Conservation (phyloP, 2,888 invertebrate genomes). For the Unio delphinus region DNA sequence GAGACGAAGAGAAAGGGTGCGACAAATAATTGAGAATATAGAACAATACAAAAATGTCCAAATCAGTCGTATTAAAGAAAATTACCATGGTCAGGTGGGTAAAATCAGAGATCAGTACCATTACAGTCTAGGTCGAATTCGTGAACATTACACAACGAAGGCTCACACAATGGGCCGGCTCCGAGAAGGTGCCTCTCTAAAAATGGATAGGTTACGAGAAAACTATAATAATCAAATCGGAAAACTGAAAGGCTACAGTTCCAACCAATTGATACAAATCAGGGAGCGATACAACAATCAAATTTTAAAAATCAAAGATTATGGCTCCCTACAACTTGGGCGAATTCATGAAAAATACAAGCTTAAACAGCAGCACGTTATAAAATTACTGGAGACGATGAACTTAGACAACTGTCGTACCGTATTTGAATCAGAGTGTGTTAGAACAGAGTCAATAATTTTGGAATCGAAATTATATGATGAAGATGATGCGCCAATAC, state of each 20-base stretch:
- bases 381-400: slow-evolving; percentile 93
- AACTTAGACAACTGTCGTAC: slow-evolving; percentile 90
- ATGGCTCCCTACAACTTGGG: slow-evolving; percentile 92
- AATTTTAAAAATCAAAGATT: slow-evolving; percentile 92
- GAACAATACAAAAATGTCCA: slow-evolving; percentile 65
- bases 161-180: slow-evolving; percentile 89
- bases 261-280: slow-evolving; percentile 92
- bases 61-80: slow-evolving; percentile 61
- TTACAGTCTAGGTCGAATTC: slow-evolving; percentile 78
- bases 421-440: slow-evolving; percentile 73
- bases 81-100: slow-evolving; percentile 62
- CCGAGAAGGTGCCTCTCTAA: slow-evolving; percentile 92
- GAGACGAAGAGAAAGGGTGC: slow-evolving; percentile 69
- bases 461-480: slow-evolving; percentile 35
- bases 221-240: slow-evolving; percentile 91
- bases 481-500: slow-evolving; percentile 41
- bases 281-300: slow-evolving; percentile 96
- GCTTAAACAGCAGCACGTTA: slow-evolving; percentile 94
- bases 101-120: slow-evolving; percentile 63
- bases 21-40: slow-evolving; percentile 72
- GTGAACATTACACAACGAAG: slow-evolving; percentile 83
- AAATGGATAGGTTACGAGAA: slow-evolving; percentile 93
- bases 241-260: slow-evolving; percentile 92
- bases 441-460: slow-evolving; percentile 84
- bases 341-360: slow-evolving; percentile 93